Conservation (phyloP, 2,888 invertebrate species). For the Rotaria macrura region DNA sequence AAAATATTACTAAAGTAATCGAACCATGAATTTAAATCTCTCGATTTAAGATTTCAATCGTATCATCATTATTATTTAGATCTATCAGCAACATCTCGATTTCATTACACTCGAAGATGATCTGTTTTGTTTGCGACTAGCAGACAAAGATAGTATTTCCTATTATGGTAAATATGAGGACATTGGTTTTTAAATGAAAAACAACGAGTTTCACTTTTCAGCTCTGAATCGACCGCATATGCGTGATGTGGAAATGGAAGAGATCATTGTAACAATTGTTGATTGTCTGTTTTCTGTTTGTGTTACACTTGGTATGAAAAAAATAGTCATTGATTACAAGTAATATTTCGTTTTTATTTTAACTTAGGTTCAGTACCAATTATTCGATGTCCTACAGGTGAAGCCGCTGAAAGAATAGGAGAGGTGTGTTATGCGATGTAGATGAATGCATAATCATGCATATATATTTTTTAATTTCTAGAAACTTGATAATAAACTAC, state of each 20-base stretch:
- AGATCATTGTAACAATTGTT: slow-evolving; percentile 81
- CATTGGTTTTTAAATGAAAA: background rate
- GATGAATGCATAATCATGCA: background rate
- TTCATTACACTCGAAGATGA: slow-evolving; percentile 96
- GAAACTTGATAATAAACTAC: slow-evolving; percentile 85
- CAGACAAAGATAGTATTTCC: slow-evolving; percentile 70
- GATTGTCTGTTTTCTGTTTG: slow-evolving; percentile 93
- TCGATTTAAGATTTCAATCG: no score
- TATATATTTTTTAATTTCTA: background rate
- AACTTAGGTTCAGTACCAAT: slow-evolving; percentile 67
- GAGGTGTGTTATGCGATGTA: slow-evolving; percentile 51
- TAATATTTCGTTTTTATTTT: slow-evolving; percentile 10
- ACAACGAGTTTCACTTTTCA: slow-evolving; percentile 41
- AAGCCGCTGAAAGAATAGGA: slow-evolving; percentile 96
- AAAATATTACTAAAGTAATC: slow-evolving; percentile 23
- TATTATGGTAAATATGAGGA: slow-evolving; percentile 71
- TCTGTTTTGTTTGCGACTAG: slow-evolving; percentile 81
- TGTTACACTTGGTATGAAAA: slow-evolving; percentile 71
- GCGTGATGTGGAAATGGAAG: slow-evolving; percentile 86
- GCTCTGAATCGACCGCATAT: slow-evolving; percentile 85
- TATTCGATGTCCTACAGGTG: slow-evolving; percentile 79
- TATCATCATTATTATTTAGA: slow-evolving; percentile 49
- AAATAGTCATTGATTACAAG: slow-evolving; percentile 40
- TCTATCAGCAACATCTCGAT: slow-evolving; percentile 94
- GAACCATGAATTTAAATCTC: slow-evolving; percentile 31